Evolutionary conservation across 1,140 invertebrate genomes (phyloP).

Genomic region (Magallana angulata): DNA sequence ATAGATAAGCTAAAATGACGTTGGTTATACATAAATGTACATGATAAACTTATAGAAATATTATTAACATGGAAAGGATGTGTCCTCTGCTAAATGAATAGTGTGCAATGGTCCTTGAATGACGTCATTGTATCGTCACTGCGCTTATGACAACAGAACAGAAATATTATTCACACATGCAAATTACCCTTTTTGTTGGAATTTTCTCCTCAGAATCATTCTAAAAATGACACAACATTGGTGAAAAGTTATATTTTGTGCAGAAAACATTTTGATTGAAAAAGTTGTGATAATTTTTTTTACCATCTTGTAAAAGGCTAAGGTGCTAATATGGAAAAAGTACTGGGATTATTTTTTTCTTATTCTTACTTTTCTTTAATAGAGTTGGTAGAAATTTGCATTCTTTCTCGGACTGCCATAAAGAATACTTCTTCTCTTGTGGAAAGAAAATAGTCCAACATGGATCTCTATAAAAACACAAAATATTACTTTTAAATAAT

Average conservation of each 20-base stretch:
- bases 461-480: slow-evolving; percentile 70
- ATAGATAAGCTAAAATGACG: neutral
- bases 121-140: neutral
- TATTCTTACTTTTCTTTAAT: slow-evolving; percentile 77
- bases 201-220: slow-evolving; percentile 40
- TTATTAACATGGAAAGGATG: neutral
- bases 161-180: slow-evolving; percentile 27
- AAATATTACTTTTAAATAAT: neutral
- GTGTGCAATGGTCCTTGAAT: neutral
- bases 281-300: neutral
- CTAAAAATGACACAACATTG: slow-evolving; percentile 28
- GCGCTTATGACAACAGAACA: slow-evolving; percentile 24
- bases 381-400: slow-evolving; percentile 77
- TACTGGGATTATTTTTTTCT: neutral
- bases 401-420: slow-evolving; percentile 77
- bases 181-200: slow-evolving; percentile 48
- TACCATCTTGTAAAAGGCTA: slow-evolving; percentile 56
- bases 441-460: slow-evolving; percentile 77
- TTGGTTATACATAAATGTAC: neutral
- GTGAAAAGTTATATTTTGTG: neutral
- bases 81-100: slow-evolving; percentile 14
- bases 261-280: neutral
- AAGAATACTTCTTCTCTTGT: slow-evolving; percentile 79
- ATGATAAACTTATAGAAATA: neutral
- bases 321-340: neutral